Evolutionary conservation across 2,113 vertebrate species (phyloP), one percentile per base, ranked within the genome.

Genomic region (Daubentonia madagascariensis): DNA sequence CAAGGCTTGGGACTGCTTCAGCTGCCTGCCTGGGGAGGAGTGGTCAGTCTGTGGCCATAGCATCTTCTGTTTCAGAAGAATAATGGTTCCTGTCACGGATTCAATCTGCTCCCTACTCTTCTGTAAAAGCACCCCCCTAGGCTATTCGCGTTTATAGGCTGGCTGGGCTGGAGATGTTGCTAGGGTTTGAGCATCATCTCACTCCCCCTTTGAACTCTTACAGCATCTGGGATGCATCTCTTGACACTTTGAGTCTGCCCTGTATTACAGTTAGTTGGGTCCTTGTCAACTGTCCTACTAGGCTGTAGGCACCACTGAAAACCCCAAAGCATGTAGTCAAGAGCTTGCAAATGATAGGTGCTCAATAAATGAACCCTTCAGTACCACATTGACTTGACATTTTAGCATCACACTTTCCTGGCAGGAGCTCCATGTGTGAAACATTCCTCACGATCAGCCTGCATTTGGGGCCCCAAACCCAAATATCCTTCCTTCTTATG

Each of bases 31-130:
- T 73, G 48, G 79, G 85, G 67, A 89, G 61, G 79, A 45, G 22
- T 40, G 75, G 75, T 63, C 85, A 37, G 52, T 73, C 28, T 67
- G 32, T n/a, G 35, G 86, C 35, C 75, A 45, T 16, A 50, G 48
- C 54, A 12, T 81, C 40, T 54, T 97, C 75, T 91, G 6, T 65
- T 85, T 95, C 79, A 72, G 57, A 96, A 96, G 95, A 95, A 91
- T 89, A 70, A 95, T 67, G 73, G 73, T 50, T 87, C 59, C 68
- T 92, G 28, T 96, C 75, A 87, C 1, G 5, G 65, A 76, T 87
- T 84, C 88, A 81, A 25, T 79, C 78, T 91, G 93, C 50, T 97
- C 52, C 61, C 84, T 85, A 28, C 67, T 65, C 76, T 96, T 81
- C 72, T 61, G 61, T 84, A 96, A 88, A 83, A 12, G 43, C 20